Evolutionary conservation across 1,140 invertebrate species (phyloP), one percentile per base, ranked within the genome.

Genomic region (Portunus trituberculatus): DNA sequence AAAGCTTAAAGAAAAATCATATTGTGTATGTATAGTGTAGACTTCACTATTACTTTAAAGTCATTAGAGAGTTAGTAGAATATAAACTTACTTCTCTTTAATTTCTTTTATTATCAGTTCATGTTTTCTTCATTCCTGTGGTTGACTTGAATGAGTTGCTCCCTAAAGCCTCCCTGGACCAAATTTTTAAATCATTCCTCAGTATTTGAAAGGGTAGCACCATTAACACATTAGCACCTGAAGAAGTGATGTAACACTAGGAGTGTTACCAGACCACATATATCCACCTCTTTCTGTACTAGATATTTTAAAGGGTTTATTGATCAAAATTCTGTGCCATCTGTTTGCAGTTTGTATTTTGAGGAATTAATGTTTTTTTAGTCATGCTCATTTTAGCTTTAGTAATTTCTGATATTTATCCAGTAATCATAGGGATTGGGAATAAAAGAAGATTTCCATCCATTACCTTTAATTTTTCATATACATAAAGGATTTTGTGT

Each of bases 301-400:
- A 76, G 8, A 59, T 2, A 59, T 20, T 0, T 59, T 76, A n/a
- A 20, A n/a, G 67, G 16, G 0, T 76, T n/a, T 76, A 76, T n/a
- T 76, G 67, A 76, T 76, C 67, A 76, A 76, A 76, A 76, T 76
- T 76, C 67, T 76, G 67, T 76, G 67, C 67, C 67, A 76, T 76
- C 20, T 76, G 1, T 76, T 16, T 10, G 8, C 12, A 76, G 67
- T 76, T 76, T 76, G 67, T n/a, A 76, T n/a, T 0, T 76, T 76
- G 67, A n/a, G 67, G 67, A 76, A 3, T n/a, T 76, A n/a, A 76
- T 59, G 52, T 59, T 59, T 59, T 59, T 59, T 76, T 25, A 76
- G 25, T 25, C 67, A 76, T n/a, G 67, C 20, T 76, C 67, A 76
- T 76, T 76, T 76, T 76, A 76, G 67, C 20, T 3, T 76, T 76